phyloP scores from a whole-genome alignment of 2,113 vertebrate species.

The Aegypius monachus region DNA sequence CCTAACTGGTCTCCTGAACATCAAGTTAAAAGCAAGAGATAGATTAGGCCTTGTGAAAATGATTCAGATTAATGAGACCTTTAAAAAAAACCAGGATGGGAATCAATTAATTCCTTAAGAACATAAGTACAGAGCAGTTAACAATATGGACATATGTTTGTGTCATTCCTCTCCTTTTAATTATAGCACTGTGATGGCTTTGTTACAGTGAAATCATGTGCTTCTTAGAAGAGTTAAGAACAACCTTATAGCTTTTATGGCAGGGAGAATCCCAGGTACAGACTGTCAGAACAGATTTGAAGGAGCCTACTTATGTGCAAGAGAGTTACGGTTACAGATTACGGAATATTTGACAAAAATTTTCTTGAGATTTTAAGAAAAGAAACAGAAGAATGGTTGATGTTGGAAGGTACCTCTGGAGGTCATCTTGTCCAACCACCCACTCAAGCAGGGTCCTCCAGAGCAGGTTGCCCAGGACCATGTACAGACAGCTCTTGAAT shows the following conservation, averaged over 20 bases:
- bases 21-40: background rate
- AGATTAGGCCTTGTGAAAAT: background rate
- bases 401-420: background rate
- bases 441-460: background rate
- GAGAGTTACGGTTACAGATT: background rate
- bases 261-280: background rate
- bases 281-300: background rate
- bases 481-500: background rate
- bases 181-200: background rate
- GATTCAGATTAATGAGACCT: background rate
- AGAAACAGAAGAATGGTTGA: background rate
- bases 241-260: background rate
- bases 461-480: background rate
- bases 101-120: background rate
- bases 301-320: background rate
- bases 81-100: background rate
- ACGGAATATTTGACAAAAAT: background rate
- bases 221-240: background rate
- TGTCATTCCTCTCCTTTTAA: background rate
- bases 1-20: background rate
- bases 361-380: background rate
- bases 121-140: background rate
- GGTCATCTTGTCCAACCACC: background rate
- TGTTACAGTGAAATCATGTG: background rate
- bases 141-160: background rate